Percentiles rank a stretch among this genome's conserved stretches.
phyloP scores from a whole-genome alignment of 2,797 vertebrate species.

The Artibeus jamaicensis region DNA sequence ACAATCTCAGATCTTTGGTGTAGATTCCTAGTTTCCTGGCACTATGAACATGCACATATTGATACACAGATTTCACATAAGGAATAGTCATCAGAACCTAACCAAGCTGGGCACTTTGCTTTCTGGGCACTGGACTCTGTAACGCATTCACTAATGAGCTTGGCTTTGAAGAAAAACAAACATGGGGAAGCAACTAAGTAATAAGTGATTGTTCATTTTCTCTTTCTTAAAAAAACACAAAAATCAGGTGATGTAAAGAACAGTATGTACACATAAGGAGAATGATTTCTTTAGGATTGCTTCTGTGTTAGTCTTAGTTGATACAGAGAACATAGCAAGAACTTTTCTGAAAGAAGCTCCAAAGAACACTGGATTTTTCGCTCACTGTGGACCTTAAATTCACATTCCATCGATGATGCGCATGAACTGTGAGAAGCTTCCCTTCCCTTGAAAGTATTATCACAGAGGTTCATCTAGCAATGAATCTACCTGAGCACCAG shows the following conservation, averaged over 20 bases:
- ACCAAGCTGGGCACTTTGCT: neutral
- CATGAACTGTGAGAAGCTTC: conserved; percentile 76
- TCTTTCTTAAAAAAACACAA: neutral
- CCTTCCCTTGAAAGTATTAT: conserved; percentile 74
- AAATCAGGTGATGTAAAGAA: neutral
- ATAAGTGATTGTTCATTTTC: conserved; percentile 14
- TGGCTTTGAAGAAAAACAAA: conserved; percentile 30
- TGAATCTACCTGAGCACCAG: conserved; percentile 24
- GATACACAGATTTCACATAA: conserved; percentile 45
- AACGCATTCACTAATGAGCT: neutral
- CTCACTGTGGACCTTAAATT: conserved; percentile 75
- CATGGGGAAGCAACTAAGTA: neutral
- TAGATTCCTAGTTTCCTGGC: conserved; percentile 60
- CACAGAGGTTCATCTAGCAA: conserved; percentile 38
- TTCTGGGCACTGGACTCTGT: neutral
- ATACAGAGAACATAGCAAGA: conserved; percentile 30
- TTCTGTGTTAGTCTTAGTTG: conserved; percentile 45
- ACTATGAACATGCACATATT: neutral
- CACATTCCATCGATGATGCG: conserved; percentile 74
- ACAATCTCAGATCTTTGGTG: conserved; percentile 31
- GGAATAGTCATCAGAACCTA: neutral
- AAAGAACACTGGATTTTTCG: conserved; percentile 59
- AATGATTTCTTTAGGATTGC: neutral
- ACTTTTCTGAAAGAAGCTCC: conserved; percentile 29
- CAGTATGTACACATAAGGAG: conserved; percentile 21